phyloP scores from a whole-genome alignment of 2,113 vertebrate genomes.

The Rhinoptilus africanus region DNA sequence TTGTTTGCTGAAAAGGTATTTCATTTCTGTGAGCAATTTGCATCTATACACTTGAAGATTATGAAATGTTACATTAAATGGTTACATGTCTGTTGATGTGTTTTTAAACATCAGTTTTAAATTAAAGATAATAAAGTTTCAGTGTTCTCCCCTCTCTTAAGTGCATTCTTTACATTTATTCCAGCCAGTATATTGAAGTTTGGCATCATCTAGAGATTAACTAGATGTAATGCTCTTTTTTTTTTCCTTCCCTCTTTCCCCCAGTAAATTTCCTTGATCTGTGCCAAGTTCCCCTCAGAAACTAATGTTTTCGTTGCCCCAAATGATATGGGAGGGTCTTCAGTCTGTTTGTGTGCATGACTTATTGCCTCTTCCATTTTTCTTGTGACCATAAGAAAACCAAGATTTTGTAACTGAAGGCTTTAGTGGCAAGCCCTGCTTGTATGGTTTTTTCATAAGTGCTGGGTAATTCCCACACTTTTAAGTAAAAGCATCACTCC shows the following conservation, averaged over 20 bases:
- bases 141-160: not conserved
- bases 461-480: not conserved
- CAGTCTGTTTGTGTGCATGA: not conserved
- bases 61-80: not conserved
- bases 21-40: not conserved
- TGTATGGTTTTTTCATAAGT: not conserved
- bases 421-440: not conserved
- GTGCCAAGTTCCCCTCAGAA: not conserved
- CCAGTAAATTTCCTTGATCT: not conserved
- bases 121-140: not conserved
- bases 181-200: not conserved
- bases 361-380: not conserved
- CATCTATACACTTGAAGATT: not conserved
- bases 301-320: not conserved
- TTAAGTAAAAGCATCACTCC: not conserved
- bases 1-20: not conserved
- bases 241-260: not conserved
- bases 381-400: not conserved
- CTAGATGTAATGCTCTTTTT: not conserved
- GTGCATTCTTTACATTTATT: not conserved
- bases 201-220: not conserved
- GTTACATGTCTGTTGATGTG: not conserved
- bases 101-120: not conserved
- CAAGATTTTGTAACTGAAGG: not conserved
- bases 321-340: not conserved